These are phyloP conservation scores for Leptopilina boulardi DNA, from an alignment of 1,140 invertebrate genomes.

Conservation along the genomic window DNA sequence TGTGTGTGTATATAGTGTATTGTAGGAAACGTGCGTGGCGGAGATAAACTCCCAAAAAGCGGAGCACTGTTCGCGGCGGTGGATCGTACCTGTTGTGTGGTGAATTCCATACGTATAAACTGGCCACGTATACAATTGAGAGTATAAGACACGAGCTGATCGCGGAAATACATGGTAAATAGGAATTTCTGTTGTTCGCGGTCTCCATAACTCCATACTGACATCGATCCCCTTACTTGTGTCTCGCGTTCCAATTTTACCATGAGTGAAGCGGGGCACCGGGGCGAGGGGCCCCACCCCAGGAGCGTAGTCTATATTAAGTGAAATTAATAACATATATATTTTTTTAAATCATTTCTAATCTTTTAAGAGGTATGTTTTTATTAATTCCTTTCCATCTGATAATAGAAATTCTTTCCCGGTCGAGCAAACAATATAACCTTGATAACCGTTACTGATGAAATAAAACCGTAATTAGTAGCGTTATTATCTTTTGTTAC, in stretches of 20 bases:
- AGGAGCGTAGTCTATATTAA: neutral
- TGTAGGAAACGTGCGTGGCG: conserved; percentile 11
- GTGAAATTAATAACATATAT: neutral
- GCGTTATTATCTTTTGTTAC: neutral
- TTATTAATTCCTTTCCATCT: neutral
- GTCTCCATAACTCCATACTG: conserved; percentile 73
- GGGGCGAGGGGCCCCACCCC: conserved; percentile 37
- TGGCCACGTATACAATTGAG: conserved; percentile 86
- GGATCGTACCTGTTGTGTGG: conserved; percentile 81
- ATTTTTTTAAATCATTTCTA: neutral
- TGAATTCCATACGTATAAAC: conserved; percentile 89
- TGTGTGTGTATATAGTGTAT: neutral
- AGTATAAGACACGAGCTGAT: conserved; percentile 82
- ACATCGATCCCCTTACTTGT: conserved; percentile 48
- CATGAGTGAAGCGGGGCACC: conserved; percentile 34
- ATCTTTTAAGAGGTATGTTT: neutral
- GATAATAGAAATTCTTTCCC: neutral
- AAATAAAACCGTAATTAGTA: conserved; percentile 16
- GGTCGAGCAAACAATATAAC: neutral
- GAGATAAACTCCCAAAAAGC: conserved; percentile 7
- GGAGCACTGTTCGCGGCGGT: neutral
- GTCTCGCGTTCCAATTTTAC: neutral
- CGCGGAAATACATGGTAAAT: conserved; percentile 66
- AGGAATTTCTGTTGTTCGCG: conserved; percentile 54
- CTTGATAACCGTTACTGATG: conserved; percentile 3